These are phyloP conservation scores for Callipepla californica DNA, from an alignment of 2,113 vertebrate genomes.

Conservation along the genomic window DNA sequence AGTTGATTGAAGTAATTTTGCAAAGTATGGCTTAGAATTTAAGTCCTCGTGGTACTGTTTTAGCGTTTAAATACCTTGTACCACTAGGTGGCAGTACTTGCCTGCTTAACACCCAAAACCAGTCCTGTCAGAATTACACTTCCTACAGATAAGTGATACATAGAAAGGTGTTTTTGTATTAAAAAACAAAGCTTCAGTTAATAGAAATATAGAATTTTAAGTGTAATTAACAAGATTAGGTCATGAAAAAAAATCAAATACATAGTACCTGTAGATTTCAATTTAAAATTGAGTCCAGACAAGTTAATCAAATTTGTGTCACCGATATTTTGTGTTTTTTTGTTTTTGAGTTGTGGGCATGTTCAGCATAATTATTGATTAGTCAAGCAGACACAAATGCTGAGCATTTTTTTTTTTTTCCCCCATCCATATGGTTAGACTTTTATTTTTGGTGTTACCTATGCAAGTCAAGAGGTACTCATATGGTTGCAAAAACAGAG, in stretches of 20 bases:
- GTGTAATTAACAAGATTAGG: too few species aligned
- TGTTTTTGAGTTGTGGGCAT: not conserved
- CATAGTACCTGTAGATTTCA: not conserved
- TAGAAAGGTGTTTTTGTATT: too few species aligned
- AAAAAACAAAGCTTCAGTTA: not conserved
- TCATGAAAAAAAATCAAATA: not conserved
- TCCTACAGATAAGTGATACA: not conserved
- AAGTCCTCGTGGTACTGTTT: not conserved
- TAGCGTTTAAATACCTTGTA: not conserved
- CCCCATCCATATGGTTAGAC: fast-evolving
- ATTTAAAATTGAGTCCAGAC: not conserved
- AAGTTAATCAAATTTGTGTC: not conserved
- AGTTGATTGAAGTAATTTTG: not conserved
- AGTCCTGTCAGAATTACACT: fast-evolving
- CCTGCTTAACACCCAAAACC: not conserved
- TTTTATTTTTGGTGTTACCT: not conserved
- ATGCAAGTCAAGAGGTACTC: not conserved
- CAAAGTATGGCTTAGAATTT: not conserved
- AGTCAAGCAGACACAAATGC: not conserved
- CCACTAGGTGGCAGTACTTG: slow-evolving; percentile 44
- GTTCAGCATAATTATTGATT: not conserved
- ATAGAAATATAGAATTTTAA: too few species aligned
- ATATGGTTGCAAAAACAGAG: not conserved
- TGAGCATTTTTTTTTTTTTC: not conserved
- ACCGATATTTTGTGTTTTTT: not conserved